These are phyloP conservation scores for Dolichallabes microphthalmus DNA, from an alignment of 2,113 vertebrate genomes.

Conservation along the genomic window DNA sequence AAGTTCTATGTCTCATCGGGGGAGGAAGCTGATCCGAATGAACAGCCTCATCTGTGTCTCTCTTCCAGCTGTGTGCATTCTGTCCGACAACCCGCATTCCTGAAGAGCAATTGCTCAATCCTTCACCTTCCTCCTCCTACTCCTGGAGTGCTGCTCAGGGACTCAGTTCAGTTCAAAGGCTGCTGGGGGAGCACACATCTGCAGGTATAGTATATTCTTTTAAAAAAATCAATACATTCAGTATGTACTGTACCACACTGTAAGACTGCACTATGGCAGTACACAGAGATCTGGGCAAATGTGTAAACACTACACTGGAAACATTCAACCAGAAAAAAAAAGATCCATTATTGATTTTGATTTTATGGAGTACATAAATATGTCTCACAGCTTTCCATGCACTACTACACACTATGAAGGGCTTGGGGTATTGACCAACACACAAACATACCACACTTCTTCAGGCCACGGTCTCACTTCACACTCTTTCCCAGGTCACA, in stretches of 20 bases:
- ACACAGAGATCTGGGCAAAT: conserved; percentile 15
- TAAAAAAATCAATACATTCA: conserved; percentile 51
- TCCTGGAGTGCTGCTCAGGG: conserved; percentile 48
- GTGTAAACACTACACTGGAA: conserved; percentile 15
- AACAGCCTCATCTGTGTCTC: conserved; percentile 69
- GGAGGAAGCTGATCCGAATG: conserved; percentile 59
- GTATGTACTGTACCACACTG: neutral
- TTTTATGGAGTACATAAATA: conserved; percentile 40
- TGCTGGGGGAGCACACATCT: neutral
- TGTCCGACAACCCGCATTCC: conserved; percentile 72
- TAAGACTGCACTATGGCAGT: neutral
- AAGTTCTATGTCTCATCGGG: conserved; percentile 43
- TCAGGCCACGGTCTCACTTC: conserved; percentile 15
- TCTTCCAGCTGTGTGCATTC: conserved; percentile 69
- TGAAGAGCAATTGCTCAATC: conserved; percentile 73
- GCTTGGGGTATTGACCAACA: conserved; percentile 40
- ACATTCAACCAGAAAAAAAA: conserved; percentile 36
- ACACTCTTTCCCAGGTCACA: conserved; percentile 27
- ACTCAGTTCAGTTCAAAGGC: conserved; percentile 25
- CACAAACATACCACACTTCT: conserved; percentile 47
- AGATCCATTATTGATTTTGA: conserved; percentile 28
- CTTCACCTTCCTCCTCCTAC: conserved; percentile 57
- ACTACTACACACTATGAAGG: conserved; percentile 44
- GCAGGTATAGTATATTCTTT: conserved; percentile 23
- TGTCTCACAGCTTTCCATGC: conserved; percentile 38